Evolutionary conservation across 30 jellyfish, hydroid and myxozoan genomes (phyloP).

Genomic region (Cassiopea xamachana): DNA sequence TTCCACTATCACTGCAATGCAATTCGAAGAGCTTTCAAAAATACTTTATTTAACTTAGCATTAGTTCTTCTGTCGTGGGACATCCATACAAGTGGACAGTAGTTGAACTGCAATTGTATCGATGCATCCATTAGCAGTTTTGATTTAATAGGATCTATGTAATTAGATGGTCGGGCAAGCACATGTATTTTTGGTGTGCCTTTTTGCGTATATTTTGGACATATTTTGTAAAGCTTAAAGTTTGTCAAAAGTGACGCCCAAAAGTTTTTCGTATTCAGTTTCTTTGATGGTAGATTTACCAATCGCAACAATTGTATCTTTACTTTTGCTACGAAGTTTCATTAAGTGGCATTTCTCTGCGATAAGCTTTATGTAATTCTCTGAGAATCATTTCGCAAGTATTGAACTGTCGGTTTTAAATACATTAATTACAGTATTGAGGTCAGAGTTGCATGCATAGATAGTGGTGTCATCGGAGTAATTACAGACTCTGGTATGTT

Average conservation of each 20-base stretch:
- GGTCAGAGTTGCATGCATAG: slow-evolving; percentile 15
- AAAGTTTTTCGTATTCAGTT: slow-evolving; percentile 27
- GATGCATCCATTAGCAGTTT: slow-evolving; percentile 14
- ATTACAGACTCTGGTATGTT: not conserved
- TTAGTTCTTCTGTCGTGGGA: slow-evolving; percentile 12
- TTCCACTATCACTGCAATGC: not conserved
- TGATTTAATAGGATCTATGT: slow-evolving; percentile 2
- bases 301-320: slow-evolving; percentile 9
- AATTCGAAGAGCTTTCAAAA: not conserved
- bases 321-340: slow-evolving; percentile 26
- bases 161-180: slow-evolving; percentile 16
- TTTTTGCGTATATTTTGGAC: not conserved
- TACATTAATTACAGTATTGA: not conserved
- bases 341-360: slow-evolving; percentile 32
- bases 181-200: not conserved
- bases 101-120: slow-evolving; percentile 37
- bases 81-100: slow-evolving; percentile 59
- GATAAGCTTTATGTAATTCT: slow-evolving; percentile 22
- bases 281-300: slow-evolving; percentile 20
- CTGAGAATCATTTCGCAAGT: slow-evolving; percentile 17
- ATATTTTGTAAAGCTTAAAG: slow-evolving; percentile 19
- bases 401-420: slow-evolving; percentile 9
- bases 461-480: slow-evolving; percentile 27
- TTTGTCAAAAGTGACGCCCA: slow-evolving; percentile 28
- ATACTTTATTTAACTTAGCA: not conserved